Base-by-base conservation (phyloP, 2,888 invertebrate genomes). In the Drosophila nr. perissopoda region DNA sequence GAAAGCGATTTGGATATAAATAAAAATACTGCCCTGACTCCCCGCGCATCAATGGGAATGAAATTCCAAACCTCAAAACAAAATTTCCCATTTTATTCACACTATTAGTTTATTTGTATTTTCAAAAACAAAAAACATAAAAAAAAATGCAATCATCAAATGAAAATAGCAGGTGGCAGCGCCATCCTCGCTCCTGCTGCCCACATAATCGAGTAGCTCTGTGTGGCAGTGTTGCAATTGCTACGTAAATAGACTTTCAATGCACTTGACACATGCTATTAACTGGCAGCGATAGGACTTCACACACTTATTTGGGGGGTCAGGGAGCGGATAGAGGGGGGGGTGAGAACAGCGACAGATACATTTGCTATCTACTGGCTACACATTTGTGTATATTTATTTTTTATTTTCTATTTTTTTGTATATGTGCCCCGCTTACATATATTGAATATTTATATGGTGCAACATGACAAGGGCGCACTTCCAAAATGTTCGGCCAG, bases 231-330 rank as follows among this genome's bases (percentile, higher is more conserved):
- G 73, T 62, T 75, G 89, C 89, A 86, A 88, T 89, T 88, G 82
- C 89, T 62, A 76, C 89, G 89, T 83, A 86, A 86, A 86, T 90
- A 86, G 90, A 86, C 90, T 89, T 90, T 84, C 86, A 89, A 90
- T 90, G 86, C 89, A 86, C 90, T 86, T 90, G 86, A 86, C 86
- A 90, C 90, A 90, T 87, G 87, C 86, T 83, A 88, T 86, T 86
- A 86, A 88, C 90, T 90, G 87, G 76, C 89, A 73, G 68, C 86
- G 83, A 59, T 51, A 57, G 69, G 60, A 40, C 42, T 59, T 27
- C 46, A 29, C 57, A 63, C 38, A 60, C 57, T 42, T 42, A 42
- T 42, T 2, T 5, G 21, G 0, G 40, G n/a, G 2, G 5, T 2
- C 40, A 42, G 27, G 11, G 38, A 5, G 2, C 27, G 33, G 10